These are phyloP conservation scores for Reticulitermes lucifugus DNA, from an alignment of 2,888 invertebrate species.

Conservation along the genomic window DNA sequence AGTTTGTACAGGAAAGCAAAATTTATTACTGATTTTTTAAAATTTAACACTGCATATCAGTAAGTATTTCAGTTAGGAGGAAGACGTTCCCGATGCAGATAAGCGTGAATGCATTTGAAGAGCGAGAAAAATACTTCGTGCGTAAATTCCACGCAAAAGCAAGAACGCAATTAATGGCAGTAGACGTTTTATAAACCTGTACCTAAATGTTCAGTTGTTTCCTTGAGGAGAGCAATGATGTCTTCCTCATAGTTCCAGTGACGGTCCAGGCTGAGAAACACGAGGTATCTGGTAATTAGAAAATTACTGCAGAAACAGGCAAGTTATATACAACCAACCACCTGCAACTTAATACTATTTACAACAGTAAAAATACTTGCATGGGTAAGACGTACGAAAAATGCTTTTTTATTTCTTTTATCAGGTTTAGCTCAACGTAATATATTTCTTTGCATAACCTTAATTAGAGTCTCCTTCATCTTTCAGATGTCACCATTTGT, in stretches of 20 bases:
- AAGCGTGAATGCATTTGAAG: background rate
- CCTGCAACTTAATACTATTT: slow-evolving; percentile 2
- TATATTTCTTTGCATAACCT: background rate
- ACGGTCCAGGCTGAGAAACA: background rate
- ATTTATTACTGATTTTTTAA: too few species aligned
- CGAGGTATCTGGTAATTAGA: slow-evolving; percentile 12
- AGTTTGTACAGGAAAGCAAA: too few species aligned
- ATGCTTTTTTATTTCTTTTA: background rate
- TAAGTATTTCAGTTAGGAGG: too few species aligned
- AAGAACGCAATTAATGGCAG: background rate
- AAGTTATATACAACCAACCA: slow-evolving; percentile 9
- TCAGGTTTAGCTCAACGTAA: background rate
- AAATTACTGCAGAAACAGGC: background rate
- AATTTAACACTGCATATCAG: too few species aligned
- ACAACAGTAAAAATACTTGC: background rate
- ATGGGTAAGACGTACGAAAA: background rate
- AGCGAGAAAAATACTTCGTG: slow-evolving; percentile 6
- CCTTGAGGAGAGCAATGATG: background rate
- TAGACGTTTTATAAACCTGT: background rate
- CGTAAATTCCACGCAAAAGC: slow-evolving; percentile 13
- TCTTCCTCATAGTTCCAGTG: slow-evolving; percentile 13
- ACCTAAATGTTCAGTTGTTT: background rate
- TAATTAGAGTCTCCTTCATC: background rate
- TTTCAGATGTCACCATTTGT: background rate
- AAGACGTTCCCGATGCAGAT: too few species aligned